Base-by-base conservation (phyloP, 2,113 vertebrate genomes). In the Chlorodrepanis virens region DNA sequence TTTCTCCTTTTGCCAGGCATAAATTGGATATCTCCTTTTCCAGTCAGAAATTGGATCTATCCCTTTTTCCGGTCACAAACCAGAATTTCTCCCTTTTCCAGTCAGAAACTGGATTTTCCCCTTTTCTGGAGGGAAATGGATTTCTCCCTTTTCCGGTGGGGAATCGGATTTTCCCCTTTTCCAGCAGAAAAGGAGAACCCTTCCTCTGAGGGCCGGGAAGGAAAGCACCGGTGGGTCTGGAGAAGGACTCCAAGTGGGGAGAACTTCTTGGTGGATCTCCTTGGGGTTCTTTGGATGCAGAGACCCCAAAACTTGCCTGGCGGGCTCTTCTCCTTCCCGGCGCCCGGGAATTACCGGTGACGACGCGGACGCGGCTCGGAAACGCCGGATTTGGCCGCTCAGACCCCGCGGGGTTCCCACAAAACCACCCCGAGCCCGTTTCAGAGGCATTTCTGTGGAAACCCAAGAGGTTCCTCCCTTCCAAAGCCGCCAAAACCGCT, bases 301-400 rank as follows among this genome's bases (percentile, higher is more conserved):
- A 47, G 14, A 37, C 37, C 65, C 82, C 90, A 45, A 22, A 47
- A 3, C 40, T 33, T 14, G 35, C 7, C 59, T 64, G 65, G 28
- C 0, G 19, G 22, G 6, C 11, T 65, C 5, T 50, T 56, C 59
- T 77, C 53, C 63, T 68, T 42, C 31, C 79, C 63, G 23, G 4
- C 17, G n/a, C 5, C 65, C 9, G 0, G 63, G 42, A 39, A 23
- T 40, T 12, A 20, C 2, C 11, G 3, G 31, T 12, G 85, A 19
- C 0, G 0, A 24, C 23, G 40, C 33, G 0, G 2, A 8, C 25
- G 23, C 11, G 72, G 39, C 56, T 60, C 2, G 28, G 74, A 63
- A 79, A 52, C 7, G 53, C 52, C 59, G 23, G 72, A 64, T 31
- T 76, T 7, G 60, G 33, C 75, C 53, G 5, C 88, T 84, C 3